Conservation (phyloP, 2,113 vertebrate genomes). For the Telmatochromis sp. region DNA sequence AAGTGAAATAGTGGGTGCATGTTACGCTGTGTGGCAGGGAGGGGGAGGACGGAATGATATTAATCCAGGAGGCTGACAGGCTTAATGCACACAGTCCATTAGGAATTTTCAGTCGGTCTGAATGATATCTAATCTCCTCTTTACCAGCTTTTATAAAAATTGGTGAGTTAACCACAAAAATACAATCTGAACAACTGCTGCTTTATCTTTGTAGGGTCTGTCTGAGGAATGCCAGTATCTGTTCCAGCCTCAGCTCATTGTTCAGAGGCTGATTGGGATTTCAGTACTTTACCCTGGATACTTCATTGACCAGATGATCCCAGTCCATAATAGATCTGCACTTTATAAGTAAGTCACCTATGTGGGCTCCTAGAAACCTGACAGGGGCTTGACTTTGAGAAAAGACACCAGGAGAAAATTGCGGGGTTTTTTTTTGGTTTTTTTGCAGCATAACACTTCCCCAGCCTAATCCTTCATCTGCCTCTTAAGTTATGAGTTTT, state of each 20-base stretch:
- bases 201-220: slow-evolving; percentile 76
- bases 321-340: slow-evolving; percentile 85
- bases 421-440: rapidly evolving
- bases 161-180: not conserved
- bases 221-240: slow-evolving; percentile 98
- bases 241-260: slow-evolving; percentile 96
- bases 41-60: slow-evolving; percentile 28
- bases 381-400: not conserved
- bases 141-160: slow-evolving; percentile 13
- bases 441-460: not conserved
- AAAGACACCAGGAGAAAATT: not conserved
- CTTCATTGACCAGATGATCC: slow-evolving; percentile 84
- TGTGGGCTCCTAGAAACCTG: not conserved
- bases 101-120: slow-evolving; percentile 26
- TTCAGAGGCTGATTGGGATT: slow-evolving; percentile 88
- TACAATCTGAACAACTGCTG: not conserved
- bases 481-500: not conserved
- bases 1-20: slow-evolving; percentile 25
- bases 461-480: not conserved
- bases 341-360: slow-evolving; percentile 88
- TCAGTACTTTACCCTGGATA: slow-evolving; percentile 88
- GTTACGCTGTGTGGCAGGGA: slow-evolving; percentile 13
- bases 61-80: slow-evolving; percentile 38
- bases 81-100: slow-evolving; percentile 42
- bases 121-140: slow-evolving; percentile 38